Base-by-base conservation (phyloP, 2,888 invertebrate genomes). In the Heliconius cydno region DNA sequence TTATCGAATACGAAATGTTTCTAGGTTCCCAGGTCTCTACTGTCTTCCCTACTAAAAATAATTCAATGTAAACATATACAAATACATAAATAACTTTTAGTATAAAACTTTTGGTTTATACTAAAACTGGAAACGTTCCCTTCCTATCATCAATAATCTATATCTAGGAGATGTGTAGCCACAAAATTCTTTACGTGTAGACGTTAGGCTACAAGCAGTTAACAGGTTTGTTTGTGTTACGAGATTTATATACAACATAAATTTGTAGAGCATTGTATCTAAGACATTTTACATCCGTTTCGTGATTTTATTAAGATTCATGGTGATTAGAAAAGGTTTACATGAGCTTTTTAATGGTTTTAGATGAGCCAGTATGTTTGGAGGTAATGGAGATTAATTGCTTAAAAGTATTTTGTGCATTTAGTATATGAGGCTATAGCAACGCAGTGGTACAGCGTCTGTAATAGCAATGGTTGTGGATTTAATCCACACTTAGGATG, bases 241-340 rank as follows among this genome's bases (percentile, higher is more conserved):
- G n/a, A 73, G 57, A 73, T 73, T 73, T 73, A 73, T 73, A 57
- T 25, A 57, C n/a, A 6, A 60, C 30, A 73, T 73, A 73, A 73
- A 73, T 73, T 15, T 60, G 60, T 73, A 60, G 7, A 60, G 34
- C 73, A 34, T 73, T 73, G 60, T 73, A 30, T 15, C 60, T 38
- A 5, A 60, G 60, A 60, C 60, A 73, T 15, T 73, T 34, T 73
- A 73, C 34, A 73, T 73, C 60, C 30, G n/a, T 60, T 73, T 38
- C 25, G 34, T 13, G 60, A 73, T 73, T 73, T 73, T 73, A 38
- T 73, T 34, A 25, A 73, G 34, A 60, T 73, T 60, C 25, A 73
- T 60, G 13, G 34, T 60, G 5, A 60, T 73, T 60, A 15, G n/a
- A 57, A 30, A 60, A 60, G 60, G n/a, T n/a, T 30, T 60, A 60